Percentiles rank a stretch among this genome's conserved stretches.
Conservation (phyloP, 2,888 invertebrate species). For the Brachycybe producta region DNA sequence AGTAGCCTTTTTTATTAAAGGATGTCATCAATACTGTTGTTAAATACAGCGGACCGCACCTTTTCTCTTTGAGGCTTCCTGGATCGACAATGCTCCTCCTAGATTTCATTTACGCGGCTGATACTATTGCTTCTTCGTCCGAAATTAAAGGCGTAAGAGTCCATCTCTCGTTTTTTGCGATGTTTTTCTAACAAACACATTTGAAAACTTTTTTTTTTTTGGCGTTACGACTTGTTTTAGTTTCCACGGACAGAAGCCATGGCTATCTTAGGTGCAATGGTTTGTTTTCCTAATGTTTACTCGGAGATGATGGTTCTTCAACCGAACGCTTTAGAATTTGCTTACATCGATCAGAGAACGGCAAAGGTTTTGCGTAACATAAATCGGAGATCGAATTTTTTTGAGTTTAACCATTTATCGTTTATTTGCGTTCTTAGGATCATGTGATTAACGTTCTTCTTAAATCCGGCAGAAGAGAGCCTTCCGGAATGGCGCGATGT, state of each 20-base stretch:
- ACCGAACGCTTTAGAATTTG: slow-evolving; percentile 47
- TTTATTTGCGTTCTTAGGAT: slow-evolving; percentile 45
- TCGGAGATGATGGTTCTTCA: slow-evolving; percentile 54
- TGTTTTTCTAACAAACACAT: not conserved
- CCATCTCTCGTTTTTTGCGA: not conserved
- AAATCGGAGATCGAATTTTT: slow-evolving; percentile 1
- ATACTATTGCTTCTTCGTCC: slow-evolving; percentile 65
- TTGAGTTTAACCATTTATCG: slow-evolving; percentile 24
- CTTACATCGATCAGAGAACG: slow-evolving; percentile 51
- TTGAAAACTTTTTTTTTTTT: not conserved
- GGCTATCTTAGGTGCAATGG: slow-evolving; percentile 70
- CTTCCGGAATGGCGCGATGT: slow-evolving; percentile 72
- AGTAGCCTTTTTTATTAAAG: no score
- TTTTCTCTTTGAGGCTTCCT: slow-evolving; percentile 72
- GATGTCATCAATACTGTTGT: slow-evolving; percentile 64
- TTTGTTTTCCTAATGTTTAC: slow-evolving; percentile 62
- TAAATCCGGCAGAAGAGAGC: slow-evolving; percentile 75
- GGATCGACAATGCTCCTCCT: slow-evolving; percentile 74
- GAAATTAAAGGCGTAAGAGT: slow-evolving; percentile 24
- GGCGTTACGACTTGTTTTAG: slow-evolving; percentile 30
- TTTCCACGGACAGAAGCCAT: slow-evolving; percentile 83
- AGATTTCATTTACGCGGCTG: slow-evolving; percentile 82
- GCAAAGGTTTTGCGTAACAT: slow-evolving; percentile 46
- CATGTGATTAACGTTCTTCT: slow-evolving; percentile 75
- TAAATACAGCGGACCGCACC: slow-evolving; percentile 65